Evolutionary conservation across 2,888 invertebrate genomes (phyloP).

Genomic region (Barypeithes pellucidus): DNA sequence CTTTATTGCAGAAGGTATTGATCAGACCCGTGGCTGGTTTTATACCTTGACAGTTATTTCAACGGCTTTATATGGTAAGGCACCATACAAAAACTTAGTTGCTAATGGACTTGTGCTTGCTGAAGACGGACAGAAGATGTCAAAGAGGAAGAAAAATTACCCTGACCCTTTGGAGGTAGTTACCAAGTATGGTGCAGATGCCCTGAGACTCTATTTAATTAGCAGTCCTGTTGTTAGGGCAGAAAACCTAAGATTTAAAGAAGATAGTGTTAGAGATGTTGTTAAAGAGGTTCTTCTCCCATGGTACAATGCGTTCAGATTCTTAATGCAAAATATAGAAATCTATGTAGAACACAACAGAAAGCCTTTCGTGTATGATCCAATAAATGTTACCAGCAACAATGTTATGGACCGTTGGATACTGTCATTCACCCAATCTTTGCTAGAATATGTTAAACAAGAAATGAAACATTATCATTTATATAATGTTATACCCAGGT

Average conservation of each 20-base stretch:
- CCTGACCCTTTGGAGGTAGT: conserved; percentile 96
- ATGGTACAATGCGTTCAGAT: conserved; percentile 95
- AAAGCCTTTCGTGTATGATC: conserved; percentile 67
- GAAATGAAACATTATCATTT: conserved; percentile 97
- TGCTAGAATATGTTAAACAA: conserved; percentile 88
- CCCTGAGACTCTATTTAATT: conserved; percentile 94
- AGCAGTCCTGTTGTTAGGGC: conserved; percentile 99
- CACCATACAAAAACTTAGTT: conserved; percentile 98
- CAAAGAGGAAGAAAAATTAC: conserved; percentile 98
- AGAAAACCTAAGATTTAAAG: conserved; percentile 96
- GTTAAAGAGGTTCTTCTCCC: conserved; percentile 98
- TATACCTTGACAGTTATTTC: conserved; percentile 98
- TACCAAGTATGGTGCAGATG: conserved; percentile 96
- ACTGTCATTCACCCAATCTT: conserved; percentile 94
- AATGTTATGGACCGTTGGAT: conserved; percentile 99
- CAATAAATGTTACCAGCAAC: conserved; percentile 62
- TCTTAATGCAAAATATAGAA: conserved; percentile 94
- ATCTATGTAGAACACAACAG: conserved; percentile 79
- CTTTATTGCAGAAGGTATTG: conserved; percentile 99
- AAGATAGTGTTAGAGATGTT: conserved; percentile 96
- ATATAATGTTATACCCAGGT: conserved; percentile 94
- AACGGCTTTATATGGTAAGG: conserved; percentile 94
- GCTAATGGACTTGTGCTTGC: conserved; percentile 97
- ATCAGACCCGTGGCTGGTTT: conserved; percentile 98
- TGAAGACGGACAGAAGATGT: conserved; percentile 99